phyloP scores from a whole-genome alignment of 2,888 invertebrate genomes.

The Fissipunctia ypsillon region DNA sequence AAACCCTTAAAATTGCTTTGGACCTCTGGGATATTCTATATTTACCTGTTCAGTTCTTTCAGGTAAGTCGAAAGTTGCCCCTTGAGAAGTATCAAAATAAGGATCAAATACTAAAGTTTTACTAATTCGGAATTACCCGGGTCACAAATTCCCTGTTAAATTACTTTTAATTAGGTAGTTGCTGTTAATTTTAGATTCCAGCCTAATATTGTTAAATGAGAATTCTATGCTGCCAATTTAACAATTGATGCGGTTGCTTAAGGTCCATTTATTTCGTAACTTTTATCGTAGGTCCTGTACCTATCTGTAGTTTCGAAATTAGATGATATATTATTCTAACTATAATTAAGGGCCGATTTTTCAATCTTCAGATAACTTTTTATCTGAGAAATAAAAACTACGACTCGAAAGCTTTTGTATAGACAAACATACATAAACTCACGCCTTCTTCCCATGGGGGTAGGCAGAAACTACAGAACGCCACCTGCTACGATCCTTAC shows the following conservation, averaged over 20 bases:
- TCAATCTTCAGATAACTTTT: no score
- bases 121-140: not conserved
- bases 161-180: conserved; percentile 19
- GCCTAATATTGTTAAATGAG: conserved; percentile 26
- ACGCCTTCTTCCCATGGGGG: no score
- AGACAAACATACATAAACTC: no score
- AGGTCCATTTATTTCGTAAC: conserved; percentile 14
- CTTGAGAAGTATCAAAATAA: conserved; percentile 19
- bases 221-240: conserved; percentile 12
- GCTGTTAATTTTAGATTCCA: conserved; percentile 12
- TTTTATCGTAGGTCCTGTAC: no score
- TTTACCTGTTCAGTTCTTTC: conserved; percentile 29
- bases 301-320: not conserved
- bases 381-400: not conserved
- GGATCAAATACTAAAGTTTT: conserved; percentile 37
- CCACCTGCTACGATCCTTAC: no score
- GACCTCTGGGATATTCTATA: conserved; percentile 48
- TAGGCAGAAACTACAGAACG: no score
- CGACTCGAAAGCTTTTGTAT: not conserved
- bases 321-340: not conserved
- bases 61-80: conserved; percentile 2
- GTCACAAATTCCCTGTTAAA: conserved; percentile 1
- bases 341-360: not conserved
- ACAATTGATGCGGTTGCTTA: not conserved
- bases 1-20: conserved; percentile 48